Conservation (phyloP, 2,113 vertebrate genomes). For the Suricata suricatta region DNA sequence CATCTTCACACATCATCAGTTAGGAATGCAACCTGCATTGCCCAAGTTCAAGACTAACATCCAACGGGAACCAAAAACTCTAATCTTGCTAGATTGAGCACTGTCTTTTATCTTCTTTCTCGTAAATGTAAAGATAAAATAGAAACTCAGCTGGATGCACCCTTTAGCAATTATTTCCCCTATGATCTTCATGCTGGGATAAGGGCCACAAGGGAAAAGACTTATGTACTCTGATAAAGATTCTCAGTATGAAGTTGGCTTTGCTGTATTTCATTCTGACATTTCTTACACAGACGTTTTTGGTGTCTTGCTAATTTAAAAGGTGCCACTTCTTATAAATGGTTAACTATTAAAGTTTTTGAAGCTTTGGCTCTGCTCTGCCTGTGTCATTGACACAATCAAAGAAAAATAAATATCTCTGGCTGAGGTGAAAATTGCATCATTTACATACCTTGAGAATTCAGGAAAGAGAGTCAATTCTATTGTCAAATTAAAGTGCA, state of each 20-base stretch:
- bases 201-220: constrained; percentile 19
- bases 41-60: neutral
- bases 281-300: constrained; percentile 32
- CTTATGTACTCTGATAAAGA: neutral
- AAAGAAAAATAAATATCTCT: constrained; percentile 25
- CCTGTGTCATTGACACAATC: constrained; percentile 6
- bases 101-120: constrained; percentile 50
- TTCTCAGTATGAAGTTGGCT: neutral
- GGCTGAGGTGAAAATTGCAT: constrained; percentile 53
- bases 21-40: neutral
- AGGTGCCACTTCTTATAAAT: constrained; percentile 33
- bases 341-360: constrained; percentile 26
- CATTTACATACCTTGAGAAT: constrained; percentile 63
- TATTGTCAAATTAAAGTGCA: constrained; percentile 10
- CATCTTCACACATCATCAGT: neutral
- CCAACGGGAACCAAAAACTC: constrained; percentile 36
- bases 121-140: constrained; percentile 65
- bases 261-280: constrained; percentile 48
- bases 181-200: constrained; percentile 47
- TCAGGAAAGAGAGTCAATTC: neutral
- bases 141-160: constrained; percentile 1
- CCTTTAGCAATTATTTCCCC: constrained; percentile 54
- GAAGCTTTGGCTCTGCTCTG: neutral
- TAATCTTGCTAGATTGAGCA: constrained; percentile 31
- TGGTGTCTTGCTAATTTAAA: constrained; percentile 54